Base-by-base conservation (phyloP, 2,888 invertebrate genomes). In the Oscheius onirici region DNA sequence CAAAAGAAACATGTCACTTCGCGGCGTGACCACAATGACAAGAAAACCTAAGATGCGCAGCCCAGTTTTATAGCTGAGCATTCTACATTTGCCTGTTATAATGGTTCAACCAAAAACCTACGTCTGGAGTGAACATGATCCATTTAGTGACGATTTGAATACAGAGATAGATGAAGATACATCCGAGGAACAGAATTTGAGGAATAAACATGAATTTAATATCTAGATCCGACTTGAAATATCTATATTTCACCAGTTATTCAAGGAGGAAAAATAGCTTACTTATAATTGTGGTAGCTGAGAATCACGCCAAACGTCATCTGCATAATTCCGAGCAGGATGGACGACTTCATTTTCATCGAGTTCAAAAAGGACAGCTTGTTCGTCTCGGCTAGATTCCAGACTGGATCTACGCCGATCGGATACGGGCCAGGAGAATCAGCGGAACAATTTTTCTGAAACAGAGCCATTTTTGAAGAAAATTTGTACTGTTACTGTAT, bases 301-400 rank as follows among this genome's bases (percentile, higher is more conserved):
- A 99, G 92, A 44, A 92, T 89, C 11, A 99, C 93, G 51, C 97
- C 97, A 89, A 97, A 95, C 87, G 95, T 89, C 97, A 99, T 99
- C 90, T 99, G 97, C 84, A 92, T 90, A 0, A 99, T 94, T 15
- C 97, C 97, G 78, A 97, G 91, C 85, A 97, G 94, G 79, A 99
- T 95, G 22, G 97, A 97, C 80, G 97, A 93, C 90, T 95, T 90
- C 96, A 96, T 97, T 90, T 97, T 97, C 90, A 93, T 94, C 0
- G 95, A 94, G 90, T 97, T 97, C 76, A 94, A 89, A 90, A 95
- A 96, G 76, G 94, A 93, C 81, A 97, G 95, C 89, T 82, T 82
- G 73, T 83, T 80, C 26, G 76, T 74, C 69, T 83, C 80, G 34
- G 81, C 79, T 54, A 81, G 63, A 73, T 83, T 81, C 78, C 79